Percentiles rank a stretch among this genome's conserved stretches.
Evolutionary conservation across 2,888 invertebrate genomes (phyloP).

Genomic region (Campoletis raptor): DNA sequence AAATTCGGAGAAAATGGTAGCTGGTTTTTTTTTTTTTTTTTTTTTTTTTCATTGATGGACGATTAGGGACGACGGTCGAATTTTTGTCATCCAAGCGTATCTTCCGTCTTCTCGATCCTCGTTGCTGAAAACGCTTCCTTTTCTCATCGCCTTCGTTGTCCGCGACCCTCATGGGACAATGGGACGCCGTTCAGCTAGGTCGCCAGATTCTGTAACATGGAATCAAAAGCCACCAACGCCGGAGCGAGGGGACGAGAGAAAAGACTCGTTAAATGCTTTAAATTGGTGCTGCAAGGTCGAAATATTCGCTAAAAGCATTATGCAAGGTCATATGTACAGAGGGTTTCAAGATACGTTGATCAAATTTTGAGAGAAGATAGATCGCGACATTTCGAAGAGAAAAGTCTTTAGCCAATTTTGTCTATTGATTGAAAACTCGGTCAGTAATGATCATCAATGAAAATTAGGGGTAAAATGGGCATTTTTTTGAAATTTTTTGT

Average conservation of each 20-base stretch:
- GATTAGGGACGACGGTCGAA: not conserved
- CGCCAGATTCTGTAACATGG: slow-evolving; percentile 83
- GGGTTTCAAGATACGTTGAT: not conserved
- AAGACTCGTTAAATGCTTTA: slow-evolving; percentile 75
- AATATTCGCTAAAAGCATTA: slow-evolving; percentile 49
- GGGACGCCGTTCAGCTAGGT: slow-evolving; percentile 80
- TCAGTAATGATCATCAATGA: not conserved
- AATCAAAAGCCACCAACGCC: slow-evolving; percentile 60
- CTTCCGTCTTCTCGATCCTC: not conserved
- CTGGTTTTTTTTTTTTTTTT: not conserved
- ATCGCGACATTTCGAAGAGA: slow-evolving; percentile 6
- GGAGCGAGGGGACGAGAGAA: slow-evolving; percentile 53
- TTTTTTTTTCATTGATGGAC: not conserved
- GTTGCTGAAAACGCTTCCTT: slow-evolving; percentile 25
- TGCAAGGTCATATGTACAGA: not conserved
- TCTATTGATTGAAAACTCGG: not conserved
- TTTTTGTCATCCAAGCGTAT: slow-evolving; percentile 6
- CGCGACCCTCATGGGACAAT: slow-evolving; percentile 71
- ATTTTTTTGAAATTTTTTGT: not conserved
- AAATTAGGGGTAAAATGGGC: not conserved
- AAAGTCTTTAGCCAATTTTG: not conserved
- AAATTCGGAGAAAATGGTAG: slow-evolving; percentile 11
- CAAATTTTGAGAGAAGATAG: not conserved
- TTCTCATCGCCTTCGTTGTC: slow-evolving; percentile 35
- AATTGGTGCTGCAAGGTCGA: slow-evolving; percentile 66